Evolutionary conservation across 2,888 invertebrate species (phyloP), one percentile per base, ranked within the genome.

Genomic region (Cenopis cana): DNA sequence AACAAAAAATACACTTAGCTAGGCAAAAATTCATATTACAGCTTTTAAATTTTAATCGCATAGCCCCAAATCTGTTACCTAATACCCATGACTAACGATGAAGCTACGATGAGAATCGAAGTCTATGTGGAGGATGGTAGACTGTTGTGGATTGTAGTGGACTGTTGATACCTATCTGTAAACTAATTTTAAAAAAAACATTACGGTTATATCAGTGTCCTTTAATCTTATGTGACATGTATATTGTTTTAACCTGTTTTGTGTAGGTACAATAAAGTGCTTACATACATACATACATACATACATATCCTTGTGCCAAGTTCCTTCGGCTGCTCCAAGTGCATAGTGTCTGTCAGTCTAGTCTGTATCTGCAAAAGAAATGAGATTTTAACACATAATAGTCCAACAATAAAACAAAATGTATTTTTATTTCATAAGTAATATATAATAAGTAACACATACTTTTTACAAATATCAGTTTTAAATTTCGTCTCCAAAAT

Each of bases 191-290:
- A 24, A 24, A 66, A 71, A 69, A 71, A 60, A 71, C 71, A 61
- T 71, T 71, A 71, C 71, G 60, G 52, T 71, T 54, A 33, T 54
- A n/a, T n/a, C n/a, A n/a, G n/a, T n/a, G n/a, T n/a, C n/a, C n/a
- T n/a, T n/a, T n/a, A n/a, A n/a, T n/a, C n/a, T n/a, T n/a, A n/a
- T n/a, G n/a, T n/a, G n/a, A n/a, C n/a, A n/a, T n/a, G n/a, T n/a
- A n/a, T n/a, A n/a, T n/a, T n/a, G n/a, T n/a, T n/a, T n/a, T n/a
- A n/a, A n/a, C n/a, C n/a, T n/a, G n/a, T n/a, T n/a, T n/a, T n/a
- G n/a, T n/a, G n/a, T n/a, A n/a, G n/a, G n/a, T n/a, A n/a, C n/a
- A n/a, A n/a, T n/a, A n/a, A n/a, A n/a, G n/a, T n/a, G n/a, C n/a
- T n/a, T n/a, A n/a, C n/a, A n/a, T n/a, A n/a, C n/a, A n/a, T n/a